Conservation (phyloP, 2,888 invertebrate species). For the Drosophila leonis region DNA sequence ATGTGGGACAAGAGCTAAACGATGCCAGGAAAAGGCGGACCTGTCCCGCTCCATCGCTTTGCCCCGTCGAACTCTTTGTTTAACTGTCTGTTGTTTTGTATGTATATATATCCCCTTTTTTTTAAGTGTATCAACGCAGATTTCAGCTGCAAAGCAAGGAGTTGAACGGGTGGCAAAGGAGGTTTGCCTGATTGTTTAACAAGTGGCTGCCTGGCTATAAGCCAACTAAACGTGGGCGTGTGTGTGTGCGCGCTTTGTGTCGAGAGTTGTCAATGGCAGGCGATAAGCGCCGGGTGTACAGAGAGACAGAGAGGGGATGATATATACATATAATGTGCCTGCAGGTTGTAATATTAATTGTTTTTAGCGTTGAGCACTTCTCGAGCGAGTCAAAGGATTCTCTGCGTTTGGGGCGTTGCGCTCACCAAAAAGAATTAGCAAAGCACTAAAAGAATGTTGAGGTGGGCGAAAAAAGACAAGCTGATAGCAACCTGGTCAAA, state of each 20-base stretch:
- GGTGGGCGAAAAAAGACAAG: background rate
- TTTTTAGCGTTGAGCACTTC: conserved; percentile 64
- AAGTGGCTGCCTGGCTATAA: conserved; percentile 26
- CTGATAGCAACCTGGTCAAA: conserved; percentile 43
- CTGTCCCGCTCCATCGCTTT: background rate
- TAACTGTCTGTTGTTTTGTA: conserved; percentile 24
- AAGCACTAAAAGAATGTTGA: conserved; percentile 11
- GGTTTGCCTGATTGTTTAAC: conserved; percentile 19
- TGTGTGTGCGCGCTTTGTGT: conserved; percentile 23
- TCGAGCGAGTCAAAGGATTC: conserved; percentile 56
- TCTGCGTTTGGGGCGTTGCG: conserved; percentile 20
- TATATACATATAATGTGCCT: conserved; percentile 67
- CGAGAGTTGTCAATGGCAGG: conserved; percentile 73
- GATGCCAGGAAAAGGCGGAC: conserved; percentile 3
- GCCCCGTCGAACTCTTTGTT: background rate
- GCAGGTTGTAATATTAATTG: conserved; percentile 79
- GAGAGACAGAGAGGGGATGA: background rate
- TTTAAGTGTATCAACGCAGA: conserved; percentile 31
- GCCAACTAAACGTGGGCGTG: background rate
- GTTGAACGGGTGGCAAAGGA: conserved; percentile 12
- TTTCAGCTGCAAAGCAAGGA: conserved; percentile 31
- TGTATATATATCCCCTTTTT: conserved; percentile 10
- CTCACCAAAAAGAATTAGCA: conserved; percentile 14
- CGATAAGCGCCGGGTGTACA: conserved; percentile 52
- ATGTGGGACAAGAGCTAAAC: conserved; percentile 20